A percentile compares a stretch with the other conserved stretches of the same genome.
phyloP scores from a whole-genome alignment of 2,888 invertebrate species.

The Tachina lurida region DNA sequence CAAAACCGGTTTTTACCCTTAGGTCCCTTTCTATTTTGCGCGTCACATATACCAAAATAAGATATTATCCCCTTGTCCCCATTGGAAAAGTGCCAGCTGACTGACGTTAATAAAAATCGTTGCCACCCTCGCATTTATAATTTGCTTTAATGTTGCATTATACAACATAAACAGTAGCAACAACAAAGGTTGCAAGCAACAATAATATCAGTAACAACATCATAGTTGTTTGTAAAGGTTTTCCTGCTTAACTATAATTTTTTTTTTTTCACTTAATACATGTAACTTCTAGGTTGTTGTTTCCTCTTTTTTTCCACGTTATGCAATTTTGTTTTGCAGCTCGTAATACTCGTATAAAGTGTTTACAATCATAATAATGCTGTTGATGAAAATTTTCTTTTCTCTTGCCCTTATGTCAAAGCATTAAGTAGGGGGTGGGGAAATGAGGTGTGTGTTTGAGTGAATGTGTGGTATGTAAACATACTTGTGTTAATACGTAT shows the following conservation, averaged over 20 bases:
- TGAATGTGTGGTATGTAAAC: slow-evolving; percentile 17
- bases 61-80: too few relatives aligned
- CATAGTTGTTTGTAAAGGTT: slow-evolving; percentile 45
- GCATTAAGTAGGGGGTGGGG: neutral
- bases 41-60: too few relatives aligned
- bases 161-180: slow-evolving; percentile 15
- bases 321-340: slow-evolving; percentile 22
- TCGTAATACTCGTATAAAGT: slow-evolving; percentile 58
- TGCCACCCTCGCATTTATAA: neutral
- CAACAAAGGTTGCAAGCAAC: neutral
- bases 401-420: slow-evolving; percentile 23
- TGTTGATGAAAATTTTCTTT: slow-evolving; percentile 48
- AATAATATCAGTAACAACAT: slow-evolving; percentile 35
- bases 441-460: neutral
- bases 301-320: neutral
- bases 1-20: too few relatives aligned
- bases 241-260: slow-evolving; percentile 31
- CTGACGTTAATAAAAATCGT: too few relatives aligned
- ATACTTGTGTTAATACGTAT: slow-evolving; percentile 17
- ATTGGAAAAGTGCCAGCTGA: too few relatives aligned
- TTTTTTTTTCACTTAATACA: slow-evolving; percentile 7
- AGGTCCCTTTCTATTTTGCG: too few relatives aligned
- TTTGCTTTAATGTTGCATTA: slow-evolving; percentile 32
- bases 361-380: slow-evolving; percentile 69
- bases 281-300: slow-evolving; percentile 18